Conservation (phyloP, 2,888 invertebrate species). For the Muscina levida region DNA sequence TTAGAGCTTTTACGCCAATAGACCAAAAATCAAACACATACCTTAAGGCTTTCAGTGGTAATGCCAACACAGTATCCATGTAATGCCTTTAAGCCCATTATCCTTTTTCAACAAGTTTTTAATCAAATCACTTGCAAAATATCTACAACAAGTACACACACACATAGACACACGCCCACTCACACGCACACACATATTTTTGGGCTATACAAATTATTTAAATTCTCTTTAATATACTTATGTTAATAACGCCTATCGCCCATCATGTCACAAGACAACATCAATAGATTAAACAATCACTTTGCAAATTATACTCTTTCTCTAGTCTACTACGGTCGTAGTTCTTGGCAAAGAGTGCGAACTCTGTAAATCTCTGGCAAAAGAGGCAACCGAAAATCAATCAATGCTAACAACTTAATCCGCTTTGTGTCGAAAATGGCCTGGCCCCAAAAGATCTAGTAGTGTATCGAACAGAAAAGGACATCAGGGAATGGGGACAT, state of each 20-base stretch:
- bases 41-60: background rate
- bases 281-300: slow-evolving; percentile 59
- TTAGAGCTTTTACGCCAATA: background rate
- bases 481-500: too few species aligned
- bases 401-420: slow-evolving; percentile 67
- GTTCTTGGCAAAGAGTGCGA: background rate
- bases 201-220: slow-evolving; percentile 31
- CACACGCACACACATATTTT: background rate
- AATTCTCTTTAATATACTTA: slow-evolving; percentile 50
- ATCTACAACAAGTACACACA: background rate
- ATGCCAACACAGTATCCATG: background rate
- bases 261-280: slow-evolving; percentile 38
- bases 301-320: slow-evolving; percentile 41
- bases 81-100: slow-evolving; percentile 48
- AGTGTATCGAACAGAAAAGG: too few species aligned
- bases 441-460: too few species aligned
- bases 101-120: slow-evolving; percentile 58
- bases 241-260: slow-evolving; percentile 43
- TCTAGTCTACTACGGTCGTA: background rate
- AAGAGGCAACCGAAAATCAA: slow-evolving; percentile 61
- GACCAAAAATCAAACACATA: background rate
- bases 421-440: slow-evolving; percentile 43
- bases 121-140: slow-evolving; percentile 32
- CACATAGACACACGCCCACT: too few species aligned
- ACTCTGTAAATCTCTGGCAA: background rate